phyloP scores from a whole-genome alignment of 2,888 invertebrate genomes.

The Phrixothrix hirtus region DNA sequence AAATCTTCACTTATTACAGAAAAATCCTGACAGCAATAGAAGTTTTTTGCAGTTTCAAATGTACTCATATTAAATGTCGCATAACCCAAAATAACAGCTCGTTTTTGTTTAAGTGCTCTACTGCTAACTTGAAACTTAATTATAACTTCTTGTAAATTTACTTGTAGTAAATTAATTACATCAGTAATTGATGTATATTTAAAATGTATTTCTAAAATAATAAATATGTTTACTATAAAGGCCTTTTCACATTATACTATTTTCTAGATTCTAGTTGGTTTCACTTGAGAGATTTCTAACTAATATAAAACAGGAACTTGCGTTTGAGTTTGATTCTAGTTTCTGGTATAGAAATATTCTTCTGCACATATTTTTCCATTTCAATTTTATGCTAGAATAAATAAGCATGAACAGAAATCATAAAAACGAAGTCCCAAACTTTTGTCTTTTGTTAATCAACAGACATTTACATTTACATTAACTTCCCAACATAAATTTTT shows the following conservation, averaged over 20 bases:
- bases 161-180: constrained; percentile 48
- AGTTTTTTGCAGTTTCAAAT: constrained; percentile 48
- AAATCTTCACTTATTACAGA: constrained; percentile 52
- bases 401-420: neutral
- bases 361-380: neutral
- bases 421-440: too few relatives aligned
- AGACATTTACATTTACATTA: neutral
- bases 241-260: neutral
- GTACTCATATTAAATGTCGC: constrained; percentile 53
- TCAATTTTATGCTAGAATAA: neutral
- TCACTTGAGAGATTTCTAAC: too few relatives aligned
- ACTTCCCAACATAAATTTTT: too few relatives aligned
- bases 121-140: constrained; percentile 56
- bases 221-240: neutral
- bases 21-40: constrained; percentile 53
- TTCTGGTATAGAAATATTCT: too few relatives aligned
- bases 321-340: too few relatives aligned
- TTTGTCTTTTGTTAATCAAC: neutral
- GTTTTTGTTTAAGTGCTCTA: constrained; percentile 55
- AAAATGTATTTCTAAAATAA: constrained; percentile 54
- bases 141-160: constrained; percentile 45
- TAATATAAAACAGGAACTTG: too few relatives aligned
- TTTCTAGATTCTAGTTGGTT: too few relatives aligned
- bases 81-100: constrained; percentile 53
- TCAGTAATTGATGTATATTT: constrained; percentile 56